Base-by-base conservation (phyloP, 2,113 vertebrate genomes). In the Callocephalon fimbriatum region DNA sequence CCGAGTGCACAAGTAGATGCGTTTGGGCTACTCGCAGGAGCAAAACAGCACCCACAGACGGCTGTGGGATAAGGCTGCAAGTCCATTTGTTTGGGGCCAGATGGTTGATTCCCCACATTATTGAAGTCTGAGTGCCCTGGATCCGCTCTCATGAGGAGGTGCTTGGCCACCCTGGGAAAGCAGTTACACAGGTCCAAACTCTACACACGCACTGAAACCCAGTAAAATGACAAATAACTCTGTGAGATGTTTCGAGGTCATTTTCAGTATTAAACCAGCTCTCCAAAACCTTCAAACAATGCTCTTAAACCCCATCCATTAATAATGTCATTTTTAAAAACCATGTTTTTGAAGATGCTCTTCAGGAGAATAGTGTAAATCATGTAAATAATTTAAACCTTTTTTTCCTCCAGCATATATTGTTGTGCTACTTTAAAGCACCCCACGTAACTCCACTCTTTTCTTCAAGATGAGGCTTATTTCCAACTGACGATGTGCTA, bases 111-210 rank as follows among this genome's bases (percentile, higher is more conserved):
- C 95, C 94, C 83, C 82, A 79, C 86, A 90, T 96, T 96, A 96
- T 95, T 96, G 90, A 88, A 92, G 88, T 96, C 88, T 97, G 93
- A 95, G 82, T 95, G 93, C 94, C 83, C 82, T 92, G 94, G 88
- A 94, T 73, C 93, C 10, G 17, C 63, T 80, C 44, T 86, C 1
- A 0, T 8, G 50, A 92, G 92, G 94, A 93, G 82, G 61, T 62
- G 82, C 75, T 95, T 6, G 0, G 84, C 56, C 76, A 53, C 87
- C 80, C 80, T 4, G 5, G 88, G 85, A 93, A 92, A 50, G 51
- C 4, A 35, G 18, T 82, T 72, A 35, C 38, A 5, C 29, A 72
- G 66, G 45, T 93, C 90, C 86, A 94, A 87, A 63, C 51, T 20
- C 80, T 67, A 42, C 65, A 47, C 27, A 4, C 2, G 73, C 71